Evolutionary conservation across 2,113 vertebrate species (phyloP), one percentile per base, ranked within the genome.

Genomic region (Chaenocephalus aceratus): DNA sequence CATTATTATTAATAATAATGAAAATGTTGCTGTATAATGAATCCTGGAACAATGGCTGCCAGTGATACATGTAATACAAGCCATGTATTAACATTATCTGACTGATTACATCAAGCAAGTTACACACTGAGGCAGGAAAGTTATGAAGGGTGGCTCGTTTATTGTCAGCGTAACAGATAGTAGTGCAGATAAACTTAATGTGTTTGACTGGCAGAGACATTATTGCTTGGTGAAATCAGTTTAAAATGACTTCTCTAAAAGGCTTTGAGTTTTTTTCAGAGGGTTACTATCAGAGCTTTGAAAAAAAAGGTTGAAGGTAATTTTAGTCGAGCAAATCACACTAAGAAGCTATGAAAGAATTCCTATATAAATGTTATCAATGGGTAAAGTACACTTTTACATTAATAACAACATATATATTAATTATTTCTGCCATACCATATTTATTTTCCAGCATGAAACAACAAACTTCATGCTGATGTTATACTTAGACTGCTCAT

Each of bases 41-140:
- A 70, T 59, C 34, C 49, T 65, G 72, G 61, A 77, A 44, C 77
- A 83, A 62, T 83, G 77, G 67, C 56, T 71, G 75, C 62, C 65
- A 62, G 66, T 26, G 21, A 83, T 56, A 72, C 67, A 80, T 84
- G 79, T 89, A 86, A 92, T 89, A 80, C 91, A 91, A 88, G 57
- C 46, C 70, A 63, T 36, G 79, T 85, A 89, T 89, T 85, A 85
- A 91, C 92, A 89, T 85, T 23, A 46, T 82, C 69, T 72, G 70
- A 70, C 86, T 72, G 76, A 75, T 87, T 88, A 54, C 63, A 82
- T 88, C 80, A 69, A 64, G 52, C 30, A 60, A 45, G 66, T 73
- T 60, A 64, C 61, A 57, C 64, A 44, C 63, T 15, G 81, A 80
- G 59, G 79, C 67, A 63, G 41, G 15, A 85, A 72, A 82, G 73